These are phyloP conservation scores for Brachionus rotundiformis DNA, from an alignment of 1,140 invertebrate species.

Conservation along the genomic window DNA sequence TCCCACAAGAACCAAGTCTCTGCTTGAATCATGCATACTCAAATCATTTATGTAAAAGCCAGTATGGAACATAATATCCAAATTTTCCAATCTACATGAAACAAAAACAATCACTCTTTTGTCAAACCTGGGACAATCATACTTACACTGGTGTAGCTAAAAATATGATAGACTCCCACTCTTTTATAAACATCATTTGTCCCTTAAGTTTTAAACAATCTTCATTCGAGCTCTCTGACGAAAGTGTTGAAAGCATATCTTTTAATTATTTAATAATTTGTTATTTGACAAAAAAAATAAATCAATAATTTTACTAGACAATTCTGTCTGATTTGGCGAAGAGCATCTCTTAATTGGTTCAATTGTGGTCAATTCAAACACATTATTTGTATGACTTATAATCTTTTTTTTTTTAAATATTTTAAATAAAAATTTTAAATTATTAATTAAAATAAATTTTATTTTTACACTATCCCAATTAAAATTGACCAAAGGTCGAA, in stretches of 20 bases:
- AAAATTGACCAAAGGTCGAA: slow-evolving; percentile 85
- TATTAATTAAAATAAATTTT: too few species aligned
- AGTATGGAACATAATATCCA: slow-evolving; percentile 80
- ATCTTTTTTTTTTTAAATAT: slow-evolving; percentile 70
- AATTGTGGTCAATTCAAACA: slow-evolving; percentile 87
- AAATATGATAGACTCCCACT: slow-evolving; percentile 95
- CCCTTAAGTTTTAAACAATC: slow-evolving; percentile 68
- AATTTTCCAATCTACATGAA: slow-evolving; percentile 76
- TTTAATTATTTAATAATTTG: neutral
- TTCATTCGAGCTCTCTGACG: neutral
- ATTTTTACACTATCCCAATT: slow-evolving; percentile 81
- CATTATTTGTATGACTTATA: slow-evolving; percentile 87
- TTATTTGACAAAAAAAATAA: too few species aligned
- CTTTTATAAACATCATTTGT: slow-evolving; percentile 97
- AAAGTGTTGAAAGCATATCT: neutral
- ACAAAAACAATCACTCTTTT: neutral
- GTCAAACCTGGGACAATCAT: neutral
- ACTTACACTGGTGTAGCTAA: slow-evolving; percentile 82
- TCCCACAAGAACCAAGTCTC: slow-evolving; percentile 90
- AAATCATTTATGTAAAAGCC: slow-evolving; percentile 95
- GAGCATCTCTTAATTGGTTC: slow-evolving; percentile 69
- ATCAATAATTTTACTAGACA: neutral
- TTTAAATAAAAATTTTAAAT: slow-evolving; percentile 40
- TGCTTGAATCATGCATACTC: slow-evolving; percentile 95
- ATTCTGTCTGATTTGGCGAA: slow-evolving; percentile 16